A percentile compares a stretch with the other conserved stretches of the same genome.
Evolutionary conservation across 2,113 vertebrate genomes (phyloP).

Genomic region (Phocoena phocoena): DNA sequence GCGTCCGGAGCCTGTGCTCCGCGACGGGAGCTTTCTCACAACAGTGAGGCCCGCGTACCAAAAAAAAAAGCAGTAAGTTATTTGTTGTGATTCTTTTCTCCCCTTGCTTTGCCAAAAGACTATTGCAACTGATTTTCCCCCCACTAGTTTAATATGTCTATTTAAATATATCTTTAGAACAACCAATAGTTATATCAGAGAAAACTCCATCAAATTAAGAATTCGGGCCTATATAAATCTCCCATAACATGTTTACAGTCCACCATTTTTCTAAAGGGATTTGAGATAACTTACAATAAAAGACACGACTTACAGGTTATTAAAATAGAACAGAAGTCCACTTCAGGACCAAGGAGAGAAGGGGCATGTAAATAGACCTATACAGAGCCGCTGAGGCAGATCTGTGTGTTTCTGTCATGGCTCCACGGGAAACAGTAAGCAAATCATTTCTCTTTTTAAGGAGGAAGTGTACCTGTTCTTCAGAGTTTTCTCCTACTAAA

Average conservation of each 20-base stretch:
- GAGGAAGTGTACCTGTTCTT: neutral
- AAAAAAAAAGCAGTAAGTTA: neutral
- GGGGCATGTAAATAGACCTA: neutral
- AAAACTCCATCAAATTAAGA: neutral
- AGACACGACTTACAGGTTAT: neutral
- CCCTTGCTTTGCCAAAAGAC: neutral
- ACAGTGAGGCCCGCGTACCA: too few species aligned
- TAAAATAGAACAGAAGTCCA: neutral
- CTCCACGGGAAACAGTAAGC: neutral
- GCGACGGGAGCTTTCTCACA: too few species aligned
- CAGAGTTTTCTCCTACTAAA: neutral
- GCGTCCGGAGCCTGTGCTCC: too few species aligned
- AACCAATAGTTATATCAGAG: neutral
- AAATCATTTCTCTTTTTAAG: neutral
- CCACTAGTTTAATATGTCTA: neutral
- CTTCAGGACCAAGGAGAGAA: neutral
- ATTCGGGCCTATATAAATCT: neutral
- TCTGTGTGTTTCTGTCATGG: neutral
- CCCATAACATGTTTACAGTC: neutral
- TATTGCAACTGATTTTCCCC: neutral
- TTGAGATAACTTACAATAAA: neutral
- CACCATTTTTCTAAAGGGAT: neutral
- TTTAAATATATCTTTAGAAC: neutral
- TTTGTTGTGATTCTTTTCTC: neutral
- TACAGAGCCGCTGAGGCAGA: neutral